Conservation (phyloP, 1,140 invertebrate species). For the Penaeus japonicus region DNA sequence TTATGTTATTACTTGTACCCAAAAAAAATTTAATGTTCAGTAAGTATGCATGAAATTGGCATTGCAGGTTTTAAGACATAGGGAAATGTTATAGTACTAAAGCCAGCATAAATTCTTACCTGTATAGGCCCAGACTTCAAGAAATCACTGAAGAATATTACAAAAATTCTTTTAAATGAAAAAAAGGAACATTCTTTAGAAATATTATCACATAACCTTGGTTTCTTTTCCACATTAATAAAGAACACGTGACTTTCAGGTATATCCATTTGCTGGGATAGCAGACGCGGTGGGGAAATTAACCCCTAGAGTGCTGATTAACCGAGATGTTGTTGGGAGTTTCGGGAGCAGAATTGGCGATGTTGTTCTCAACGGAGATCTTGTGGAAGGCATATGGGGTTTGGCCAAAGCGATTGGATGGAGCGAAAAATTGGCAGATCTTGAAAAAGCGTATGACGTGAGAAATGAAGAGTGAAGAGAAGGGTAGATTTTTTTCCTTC, state of each 20-base stretch:
- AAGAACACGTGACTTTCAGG: conserved; percentile 32
- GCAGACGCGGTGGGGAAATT: conserved; percentile 75
- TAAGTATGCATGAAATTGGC: too few relatives aligned
- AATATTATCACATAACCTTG: neutral
- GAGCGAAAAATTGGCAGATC: neutral
- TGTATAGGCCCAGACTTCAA: too few relatives aligned
- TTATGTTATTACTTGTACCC: too few relatives aligned
- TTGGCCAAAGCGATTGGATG: conserved; percentile 20
- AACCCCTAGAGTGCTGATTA: conserved; percentile 84
- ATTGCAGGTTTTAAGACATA: too few relatives aligned
- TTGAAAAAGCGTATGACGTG: too few relatives aligned
- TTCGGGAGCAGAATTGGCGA: conserved; percentile 43
- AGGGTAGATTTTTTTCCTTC: too few relatives aligned
- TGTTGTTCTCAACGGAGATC: conserved; percentile 34
- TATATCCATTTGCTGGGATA: conserved; percentile 88
- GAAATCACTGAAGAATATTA: too few relatives aligned
- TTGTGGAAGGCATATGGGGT: conserved; percentile 7
- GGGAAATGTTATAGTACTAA: too few relatives aligned
- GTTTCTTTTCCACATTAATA: neutral
- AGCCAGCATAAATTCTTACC: too few relatives aligned
- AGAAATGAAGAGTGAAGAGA: too few relatives aligned
- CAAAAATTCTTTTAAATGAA: neutral
- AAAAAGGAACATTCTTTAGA: neutral
- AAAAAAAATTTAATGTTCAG: too few relatives aligned
- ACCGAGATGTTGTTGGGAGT: conserved; percentile 77